phyloP scores from a whole-genome alignment of 1,140 invertebrate species.

The Stegodyphus dumicola region DNA sequence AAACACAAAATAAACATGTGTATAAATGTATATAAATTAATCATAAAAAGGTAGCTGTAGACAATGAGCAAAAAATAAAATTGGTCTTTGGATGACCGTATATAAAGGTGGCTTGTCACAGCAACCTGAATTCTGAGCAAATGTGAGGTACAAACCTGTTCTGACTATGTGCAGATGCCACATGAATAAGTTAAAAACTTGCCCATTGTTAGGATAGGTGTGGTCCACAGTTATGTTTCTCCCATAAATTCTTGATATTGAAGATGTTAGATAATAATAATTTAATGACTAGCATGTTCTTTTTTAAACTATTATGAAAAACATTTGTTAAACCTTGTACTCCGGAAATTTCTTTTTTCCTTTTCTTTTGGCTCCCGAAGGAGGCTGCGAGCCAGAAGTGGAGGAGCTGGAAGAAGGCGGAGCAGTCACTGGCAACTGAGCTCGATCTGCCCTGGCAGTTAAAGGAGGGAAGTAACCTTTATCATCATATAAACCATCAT shows the following conservation, averaged over 20 bases:
- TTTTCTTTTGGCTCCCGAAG: constrained; percentile 57
- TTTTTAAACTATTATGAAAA: constrained; percentile 35
- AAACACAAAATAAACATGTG: not conserved
- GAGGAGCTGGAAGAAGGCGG: constrained; percentile 55
- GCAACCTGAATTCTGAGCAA: constrained; percentile 48
- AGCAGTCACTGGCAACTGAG: constrained; percentile 30
- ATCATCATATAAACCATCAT: constrained; percentile 60
- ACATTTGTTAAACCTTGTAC: constrained; percentile 61
- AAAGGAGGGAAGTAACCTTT: constrained; percentile 57
- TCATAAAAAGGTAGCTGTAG: not conserved
- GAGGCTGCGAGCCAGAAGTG: constrained; percentile 55
- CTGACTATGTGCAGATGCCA: constrained; percentile 43
- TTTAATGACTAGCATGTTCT: constrained; percentile 38
- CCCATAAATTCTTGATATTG: constrained; percentile 35
- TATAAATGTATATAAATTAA: constrained; percentile 10
- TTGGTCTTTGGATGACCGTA: not conserved
- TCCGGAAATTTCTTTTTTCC: constrained; percentile 62
- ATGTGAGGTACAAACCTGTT: constrained; percentile 28
- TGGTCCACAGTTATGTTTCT: not conserved
- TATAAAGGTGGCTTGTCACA: constrained; percentile 12
- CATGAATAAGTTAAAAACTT: constrained; percentile 42
- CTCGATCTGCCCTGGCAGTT: constrained; percentile 30
- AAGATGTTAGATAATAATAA: constrained; percentile 24
- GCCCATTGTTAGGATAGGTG: constrained; percentile 33
- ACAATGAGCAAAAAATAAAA: constrained; percentile 8